phyloP scores from a whole-genome alignment of 2,113 vertebrate species.

The Sclerurus mexicanus region DNA sequence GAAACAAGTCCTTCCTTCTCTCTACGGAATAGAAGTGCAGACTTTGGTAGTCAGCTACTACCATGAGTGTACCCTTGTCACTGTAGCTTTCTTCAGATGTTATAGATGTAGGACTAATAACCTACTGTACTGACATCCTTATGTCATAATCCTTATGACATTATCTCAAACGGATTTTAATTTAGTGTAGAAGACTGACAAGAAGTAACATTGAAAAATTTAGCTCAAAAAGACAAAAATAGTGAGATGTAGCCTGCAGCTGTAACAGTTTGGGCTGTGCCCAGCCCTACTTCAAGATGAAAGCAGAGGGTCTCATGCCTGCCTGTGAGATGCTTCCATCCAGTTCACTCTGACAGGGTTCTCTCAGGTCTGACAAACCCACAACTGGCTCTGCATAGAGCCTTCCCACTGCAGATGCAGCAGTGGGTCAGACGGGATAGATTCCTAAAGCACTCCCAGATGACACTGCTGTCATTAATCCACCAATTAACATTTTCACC shows the following conservation, averaged over 20 bases:
- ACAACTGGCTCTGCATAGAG: background rate
- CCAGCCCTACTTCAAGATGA: background rate
- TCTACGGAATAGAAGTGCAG: fast-evolving
- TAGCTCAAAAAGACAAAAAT: background rate
- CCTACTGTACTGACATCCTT: background rate
- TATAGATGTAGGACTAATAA: background rate
- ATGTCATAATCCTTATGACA: background rate
- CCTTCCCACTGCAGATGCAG: background rate
- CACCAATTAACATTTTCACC: background rate
- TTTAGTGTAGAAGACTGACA: background rate
- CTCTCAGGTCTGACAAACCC: background rate
- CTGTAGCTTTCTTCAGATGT: background rate
- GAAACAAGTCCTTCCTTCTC: background rate
- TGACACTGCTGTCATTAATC: background rate
- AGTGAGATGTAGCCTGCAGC: background rate
- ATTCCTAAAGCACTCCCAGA: background rate
- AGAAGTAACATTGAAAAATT: background rate
- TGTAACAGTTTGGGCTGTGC: background rate
- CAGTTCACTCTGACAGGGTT: background rate
- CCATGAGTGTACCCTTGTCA: background rate
- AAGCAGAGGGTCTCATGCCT: background rate
- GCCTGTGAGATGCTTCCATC: background rate
- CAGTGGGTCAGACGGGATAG: background rate
- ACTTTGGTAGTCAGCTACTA: background rate
- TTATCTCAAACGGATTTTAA: background rate